These are phyloP conservation scores for Diaperis boleti DNA, from an alignment of 2,888 invertebrate species.

Conservation along the genomic window DNA sequence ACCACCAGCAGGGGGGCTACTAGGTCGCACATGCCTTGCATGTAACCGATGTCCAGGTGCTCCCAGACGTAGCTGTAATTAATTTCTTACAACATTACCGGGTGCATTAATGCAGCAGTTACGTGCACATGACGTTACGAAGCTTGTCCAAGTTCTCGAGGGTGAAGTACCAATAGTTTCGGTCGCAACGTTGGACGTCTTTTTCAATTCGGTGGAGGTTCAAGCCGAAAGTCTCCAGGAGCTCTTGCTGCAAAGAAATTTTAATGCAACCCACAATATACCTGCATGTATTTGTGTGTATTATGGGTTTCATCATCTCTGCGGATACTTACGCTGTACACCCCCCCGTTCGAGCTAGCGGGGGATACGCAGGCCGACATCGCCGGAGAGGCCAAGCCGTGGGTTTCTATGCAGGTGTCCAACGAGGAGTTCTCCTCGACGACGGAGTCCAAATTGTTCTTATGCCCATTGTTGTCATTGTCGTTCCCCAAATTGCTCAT, in stretches of 20 bases:
- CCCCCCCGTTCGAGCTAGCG: conserved; percentile 91
- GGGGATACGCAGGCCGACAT: conserved; percentile 81
- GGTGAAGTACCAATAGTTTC: conserved; percentile 94
- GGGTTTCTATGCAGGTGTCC: conserved; percentile 65
- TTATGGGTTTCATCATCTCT: too few relatives aligned
- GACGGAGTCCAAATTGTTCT: conserved; percentile 70
- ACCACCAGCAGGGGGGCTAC: conserved; percentile 93
- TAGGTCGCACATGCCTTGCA: conserved; percentile 98
- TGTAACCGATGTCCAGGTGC: conserved; percentile 93
- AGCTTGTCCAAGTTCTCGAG: conserved; percentile 93
- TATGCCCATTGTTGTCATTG: conserved; percentile 70
- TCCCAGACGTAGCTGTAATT: conserved; percentile 96
- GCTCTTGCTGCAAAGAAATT: conserved; percentile 75
- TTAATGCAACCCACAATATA: background rate
- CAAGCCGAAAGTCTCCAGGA: conserved; percentile 85
- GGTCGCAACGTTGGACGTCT: conserved; percentile 95
- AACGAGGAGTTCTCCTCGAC: conserved; percentile 70
- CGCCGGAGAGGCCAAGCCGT: conserved; percentile 63
- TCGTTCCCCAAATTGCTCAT: conserved; percentile 60
- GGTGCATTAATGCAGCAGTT: too few relatives aligned
- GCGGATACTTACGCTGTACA: conserved; percentile 83
- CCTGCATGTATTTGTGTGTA: too few relatives aligned
- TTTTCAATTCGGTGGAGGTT: conserved; percentile 97
- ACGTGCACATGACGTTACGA: conserved; percentile 97
- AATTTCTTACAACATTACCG: too few relatives aligned